Conservation (phyloP, 2,113 vertebrate genomes). For the Melierax canorus region DNA sequence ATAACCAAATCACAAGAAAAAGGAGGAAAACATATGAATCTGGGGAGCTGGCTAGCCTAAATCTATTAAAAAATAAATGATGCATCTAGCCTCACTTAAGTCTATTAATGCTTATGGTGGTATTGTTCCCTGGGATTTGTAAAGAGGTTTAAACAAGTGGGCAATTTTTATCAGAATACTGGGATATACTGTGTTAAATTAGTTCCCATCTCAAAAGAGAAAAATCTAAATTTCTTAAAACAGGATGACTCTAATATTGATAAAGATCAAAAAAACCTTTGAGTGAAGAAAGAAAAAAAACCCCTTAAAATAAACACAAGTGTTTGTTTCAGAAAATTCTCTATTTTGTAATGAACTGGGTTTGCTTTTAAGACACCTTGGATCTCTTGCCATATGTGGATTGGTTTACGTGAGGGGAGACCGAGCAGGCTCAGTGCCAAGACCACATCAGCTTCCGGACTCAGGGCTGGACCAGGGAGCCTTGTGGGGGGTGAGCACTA, state of each 20-base stretch:
- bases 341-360: not conserved
- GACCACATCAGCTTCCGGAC: not conserved
- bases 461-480: not conserved
- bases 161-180: not conserved
- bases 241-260: not conserved
- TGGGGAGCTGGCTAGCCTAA: not conserved
- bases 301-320: not conserved
- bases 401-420: not conserved
- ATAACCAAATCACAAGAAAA: not conserved
- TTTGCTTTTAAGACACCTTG: not conserved
- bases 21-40: not conserved
- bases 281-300: not conserved
- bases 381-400: not conserved
- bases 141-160: not conserved
- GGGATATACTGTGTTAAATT: not conserved
- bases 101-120: not conserved
- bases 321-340: not conserved
- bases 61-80: constrained; percentile 14
- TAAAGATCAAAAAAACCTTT: not conserved
- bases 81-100: not conserved
- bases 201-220: not conserved
- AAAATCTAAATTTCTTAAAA: not conserved
- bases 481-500: not conserved
- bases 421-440: not conserved
- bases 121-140: not conserved